phyloP scores from a whole-genome alignment of 2,888 invertebrate species.

The Caprella mutica region DNA sequence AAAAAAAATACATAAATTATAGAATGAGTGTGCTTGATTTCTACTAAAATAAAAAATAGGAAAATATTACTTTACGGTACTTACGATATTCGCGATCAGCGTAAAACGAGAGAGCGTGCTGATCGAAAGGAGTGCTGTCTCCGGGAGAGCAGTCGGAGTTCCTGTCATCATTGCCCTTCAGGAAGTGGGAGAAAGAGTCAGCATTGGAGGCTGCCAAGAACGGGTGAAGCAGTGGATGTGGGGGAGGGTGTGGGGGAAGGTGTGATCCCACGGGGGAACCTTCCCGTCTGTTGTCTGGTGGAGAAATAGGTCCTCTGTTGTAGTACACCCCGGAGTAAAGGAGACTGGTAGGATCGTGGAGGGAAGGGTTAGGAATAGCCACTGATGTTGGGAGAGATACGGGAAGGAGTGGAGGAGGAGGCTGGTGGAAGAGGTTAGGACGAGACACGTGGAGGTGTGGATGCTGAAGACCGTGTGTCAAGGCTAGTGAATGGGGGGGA shows the following conservation, averaged over 20 bases:
- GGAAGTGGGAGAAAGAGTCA: conserved; percentile 32
- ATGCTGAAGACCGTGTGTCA: conserved; percentile 36
- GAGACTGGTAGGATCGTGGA: conserved; percentile 53
- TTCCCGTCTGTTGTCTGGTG: conserved; percentile 59
- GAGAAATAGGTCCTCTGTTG: conserved; percentile 57
- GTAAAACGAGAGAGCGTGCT: conserved; percentile 90
- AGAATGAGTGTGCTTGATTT: too few relatives aligned
- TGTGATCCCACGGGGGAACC: conserved; percentile 77
- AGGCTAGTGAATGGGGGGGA: conserved; percentile 36
- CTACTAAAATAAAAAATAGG: too few relatives aligned
- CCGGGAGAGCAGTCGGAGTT: conserved; percentile 84
- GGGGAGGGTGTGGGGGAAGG: conserved; percentile 93
- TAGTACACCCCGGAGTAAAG: conserved; percentile 41
- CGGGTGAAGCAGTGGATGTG: conserved; percentile 78
- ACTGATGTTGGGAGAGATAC: conserved; percentile 86
- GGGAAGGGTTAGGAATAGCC: conserved; percentile 89
- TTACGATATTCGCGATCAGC: conserved; percentile 29
- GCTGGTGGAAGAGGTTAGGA: conserved; percentile 54
- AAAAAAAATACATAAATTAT: too few relatives aligned
- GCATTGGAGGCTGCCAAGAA: conserved; percentile 54
- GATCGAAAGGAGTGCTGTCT: conserved; percentile 72
- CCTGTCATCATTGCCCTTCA: conserved; percentile 31
- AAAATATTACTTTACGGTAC: too few relatives aligned
- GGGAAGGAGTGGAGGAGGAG: conserved; percentile 68
- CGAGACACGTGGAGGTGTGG: conserved; percentile 51